Evolutionary conservation across 2,888 invertebrate genomes (phyloP).

Genomic region (Netelia inedita): DNA sequence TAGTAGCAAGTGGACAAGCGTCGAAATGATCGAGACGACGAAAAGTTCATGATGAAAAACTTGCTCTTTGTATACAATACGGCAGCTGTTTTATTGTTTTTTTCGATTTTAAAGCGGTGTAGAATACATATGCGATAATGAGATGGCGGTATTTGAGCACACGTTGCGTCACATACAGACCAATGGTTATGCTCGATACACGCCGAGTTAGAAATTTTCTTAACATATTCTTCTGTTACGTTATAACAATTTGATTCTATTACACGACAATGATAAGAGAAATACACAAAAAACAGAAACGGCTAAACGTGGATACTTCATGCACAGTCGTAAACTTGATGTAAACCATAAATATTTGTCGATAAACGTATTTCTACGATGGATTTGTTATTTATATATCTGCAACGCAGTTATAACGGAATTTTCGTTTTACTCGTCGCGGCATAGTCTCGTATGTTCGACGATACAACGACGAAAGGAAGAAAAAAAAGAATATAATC

Average conservation of each 20-base stretch:
- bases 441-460: slow-evolving; percentile 36
- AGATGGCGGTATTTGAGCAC: not conserved
- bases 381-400: slow-evolving; percentile 56
- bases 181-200: not conserved
- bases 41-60: not conserved
- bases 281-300: slow-evolving; percentile 3
- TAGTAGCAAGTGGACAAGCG: slow-evolving; percentile 14
- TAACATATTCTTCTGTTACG: slow-evolving; percentile 9
- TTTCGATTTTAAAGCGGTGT: not conserved
- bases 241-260: slow-evolving; percentile 18
- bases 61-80: slow-evolving; percentile 2
- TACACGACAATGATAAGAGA: slow-evolving; percentile 4
- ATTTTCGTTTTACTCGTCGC: slow-evolving; percentile 11
- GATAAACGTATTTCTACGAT: slow-evolving; percentile 14
- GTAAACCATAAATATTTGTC: not conserved
- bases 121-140: not conserved
- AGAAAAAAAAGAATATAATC: slow-evolving; percentile 15
- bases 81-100: slow-evolving; percentile 35
- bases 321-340: slow-evolving; percentile 29
- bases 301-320: not conserved
- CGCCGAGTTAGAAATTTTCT: slow-evolving; percentile 17
- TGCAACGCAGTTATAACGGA: slow-evolving; percentile 42
- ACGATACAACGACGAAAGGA: slow-evolving; percentile 50
- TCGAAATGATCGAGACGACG: not conserved
- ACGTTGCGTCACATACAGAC: not conserved